Conservation (phyloP, 2,888 invertebrate species). For the Cheilosia variabilis region DNA sequence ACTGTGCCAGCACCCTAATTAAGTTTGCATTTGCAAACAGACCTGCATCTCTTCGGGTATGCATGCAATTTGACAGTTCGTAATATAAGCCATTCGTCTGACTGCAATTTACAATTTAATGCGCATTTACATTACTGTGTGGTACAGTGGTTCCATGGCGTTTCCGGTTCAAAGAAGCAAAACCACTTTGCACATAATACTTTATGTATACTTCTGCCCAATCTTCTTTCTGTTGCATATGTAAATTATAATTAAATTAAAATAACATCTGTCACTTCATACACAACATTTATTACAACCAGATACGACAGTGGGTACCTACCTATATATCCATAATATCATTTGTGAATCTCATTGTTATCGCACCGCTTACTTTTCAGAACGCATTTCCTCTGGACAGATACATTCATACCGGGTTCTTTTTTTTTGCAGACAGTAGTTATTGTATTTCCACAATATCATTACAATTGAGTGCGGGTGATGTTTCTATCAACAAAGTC, state of each 20-base stretch:
- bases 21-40: background rate
- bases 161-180: constrained; percentile 9
- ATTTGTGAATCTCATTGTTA: constrained; percentile 3
- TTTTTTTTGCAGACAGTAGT: constrained; percentile 45
- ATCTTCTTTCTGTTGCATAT: constrained; percentile 1
- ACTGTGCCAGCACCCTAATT: background rate
- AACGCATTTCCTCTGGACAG: constrained; percentile 41
- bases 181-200: too few species aligned
- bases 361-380: constrained; percentile 16
- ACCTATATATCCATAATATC: background rate
- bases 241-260: constrained; percentile 38
- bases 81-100: constrained; percentile 1
- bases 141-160: background rate
- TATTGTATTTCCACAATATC: constrained; percentile 50
- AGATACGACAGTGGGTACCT: too few species aligned
- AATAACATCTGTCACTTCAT: constrained; percentile 41
- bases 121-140: background rate
- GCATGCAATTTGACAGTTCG: constrained; percentile 4
- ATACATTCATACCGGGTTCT: constrained; percentile 8
- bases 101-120: constrained; percentile 1
- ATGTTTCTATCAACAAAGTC: constrained; percentile 59
- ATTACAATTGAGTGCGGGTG: constrained; percentile 23
- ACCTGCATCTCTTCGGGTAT: background rate
- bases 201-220: too few species aligned
- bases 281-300: constrained; percentile 2